phyloP scores from a whole-genome alignment of 1,140 invertebrate species.

The Neoseiulus cucumeris region DNA sequence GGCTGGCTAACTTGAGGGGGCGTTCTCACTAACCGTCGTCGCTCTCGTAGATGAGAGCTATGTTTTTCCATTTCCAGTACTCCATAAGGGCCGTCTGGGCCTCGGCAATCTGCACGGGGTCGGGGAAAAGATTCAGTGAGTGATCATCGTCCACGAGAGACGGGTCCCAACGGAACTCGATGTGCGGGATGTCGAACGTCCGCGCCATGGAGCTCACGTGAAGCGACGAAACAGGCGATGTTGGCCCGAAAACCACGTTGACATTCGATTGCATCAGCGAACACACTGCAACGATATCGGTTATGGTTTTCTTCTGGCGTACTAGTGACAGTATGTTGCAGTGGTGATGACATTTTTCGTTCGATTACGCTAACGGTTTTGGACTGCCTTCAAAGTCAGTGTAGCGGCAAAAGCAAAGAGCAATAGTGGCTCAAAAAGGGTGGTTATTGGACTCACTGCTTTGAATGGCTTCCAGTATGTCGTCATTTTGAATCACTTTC shows the following conservation, averaged over 20 bases:
- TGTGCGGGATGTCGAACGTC: not conserved
- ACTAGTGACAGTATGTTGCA: no score
- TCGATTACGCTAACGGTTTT: no score
- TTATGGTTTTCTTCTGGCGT: no score
- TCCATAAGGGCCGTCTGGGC: constrained; percentile 7
- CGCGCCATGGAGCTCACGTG: not conserved
- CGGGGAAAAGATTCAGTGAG: constrained; percentile 1
- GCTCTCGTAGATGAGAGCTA: constrained; percentile 5
- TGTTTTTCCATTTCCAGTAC: constrained; percentile 7
- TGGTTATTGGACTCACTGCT: not conserved
- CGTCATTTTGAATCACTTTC: constrained; percentile 2
- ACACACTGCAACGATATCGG: not conserved
- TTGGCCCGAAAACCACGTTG: constrained; percentile 7
- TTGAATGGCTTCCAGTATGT: not conserved
- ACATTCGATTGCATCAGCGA: not conserved
- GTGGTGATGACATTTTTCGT: no score
- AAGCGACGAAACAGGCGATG: not conserved
- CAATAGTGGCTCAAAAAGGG: no score
- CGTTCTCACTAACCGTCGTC: not conserved
- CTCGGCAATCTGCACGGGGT: constrained; percentile 6
- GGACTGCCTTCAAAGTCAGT: no score
- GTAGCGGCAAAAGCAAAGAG: no score
- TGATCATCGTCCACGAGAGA: not conserved
- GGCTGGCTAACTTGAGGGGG: no score
- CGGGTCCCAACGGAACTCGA: constrained; percentile 7